Evolutionary conservation across 2,888 invertebrate genomes (phyloP), one percentile per base, ranked within the genome.

Genomic region (Ophonus ardosiacus): DNA sequence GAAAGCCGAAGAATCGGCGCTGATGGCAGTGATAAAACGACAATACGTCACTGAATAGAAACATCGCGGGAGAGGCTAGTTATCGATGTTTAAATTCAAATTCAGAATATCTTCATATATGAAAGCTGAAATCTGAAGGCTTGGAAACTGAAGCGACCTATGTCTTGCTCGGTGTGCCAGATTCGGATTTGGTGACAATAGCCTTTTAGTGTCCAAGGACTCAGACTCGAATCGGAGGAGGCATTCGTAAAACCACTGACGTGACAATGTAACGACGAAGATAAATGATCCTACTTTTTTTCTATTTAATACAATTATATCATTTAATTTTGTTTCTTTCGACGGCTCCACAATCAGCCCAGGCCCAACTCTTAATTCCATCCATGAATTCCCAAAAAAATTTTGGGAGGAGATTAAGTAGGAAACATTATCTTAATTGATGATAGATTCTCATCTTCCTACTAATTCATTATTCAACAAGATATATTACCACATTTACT

Each of bases 261-360:
- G 76, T 83, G 83, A 83, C 76, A 83, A 83, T 76, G 74, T 51
- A 57, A 76, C 59, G 61, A 83, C 61, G 76, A 83, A 76, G 83
- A 83, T 83, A 83, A 83, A 83, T 76, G 83, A 83, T 76, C 43
- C 43, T n/a, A 40, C 56, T 76, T 68, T 83, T 82, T 83, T 83
- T 76, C 76, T 76, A 76, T 83, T 76, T 57, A 83, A 83, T 76
- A 83, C 76, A 83, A 76, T 83, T 83, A 83, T 83, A 83, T 61
- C 76, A 51, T 61, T 83, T 83, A 83, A 76, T 83, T 83, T 68
- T 65, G 51, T 81, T 81, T 81, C 81, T 68, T 81, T 81, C 68
- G 51, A 74, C 51, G 51, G n/a, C 18, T 51, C 17, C 68, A 68
- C 68, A 68, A 68, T 68, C 65, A 24, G 31, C 65, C 68, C 31